phyloP scores from a whole-genome alignment of 2,113 vertebrate species.

The Xenopus tropicalis region UCB_Xtro_10.0 CM004444.2:167352501-167353000 shows the following conservation, averaged over 20 bases:
- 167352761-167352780: neutral
- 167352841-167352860: neutral
- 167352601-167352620: neutral
- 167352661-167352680: neutral
- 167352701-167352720: neutral
- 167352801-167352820: neutral
- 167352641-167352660: neutral
- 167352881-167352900: neutral
- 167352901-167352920: neutral
- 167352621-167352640: neutral
- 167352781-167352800: neutral
- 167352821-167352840: neutral
- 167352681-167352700: neutral
- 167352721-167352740: neutral
- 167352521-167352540: too few species aligned
- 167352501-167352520: too few species aligned
- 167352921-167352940: neutral
- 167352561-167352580: fast-evolving
- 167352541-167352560: too few species aligned
- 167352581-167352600: neutral
- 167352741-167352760: neutral
- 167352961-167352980: neutral
- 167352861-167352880: neutral
- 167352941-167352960: neutral
- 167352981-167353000: neutral